Conservation (phyloP, 2,797 vertebrate genomes). For the Cichlasoma orientale region DNA sequence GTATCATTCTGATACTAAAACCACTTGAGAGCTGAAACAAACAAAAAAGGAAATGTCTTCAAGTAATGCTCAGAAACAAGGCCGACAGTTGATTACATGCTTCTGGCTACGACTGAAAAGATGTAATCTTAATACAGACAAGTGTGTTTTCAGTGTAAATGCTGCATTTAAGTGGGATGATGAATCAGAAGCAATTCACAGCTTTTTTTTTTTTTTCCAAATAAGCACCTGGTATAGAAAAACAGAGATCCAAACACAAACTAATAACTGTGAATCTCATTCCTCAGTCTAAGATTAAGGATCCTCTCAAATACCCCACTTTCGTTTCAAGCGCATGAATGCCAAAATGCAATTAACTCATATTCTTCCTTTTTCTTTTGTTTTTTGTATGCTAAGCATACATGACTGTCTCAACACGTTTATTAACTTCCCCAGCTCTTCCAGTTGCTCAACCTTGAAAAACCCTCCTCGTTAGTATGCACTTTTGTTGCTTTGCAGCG, state of each 20-base stretch:
- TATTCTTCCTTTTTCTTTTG: conserved; percentile 58
- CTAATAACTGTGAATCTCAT: conserved; percentile 2
- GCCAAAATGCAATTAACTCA: conserved; percentile 64
- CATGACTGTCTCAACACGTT: conserved; percentile 45
- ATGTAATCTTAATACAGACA: conserved; percentile 30
- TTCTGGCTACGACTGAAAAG: conserved; percentile 13
- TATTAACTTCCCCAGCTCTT: conserved; percentile 39
- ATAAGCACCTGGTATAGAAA: conserved; percentile 16
- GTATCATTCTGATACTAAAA: conserved; percentile 21
- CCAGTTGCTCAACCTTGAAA: conserved; percentile 38
- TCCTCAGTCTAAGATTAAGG: conserved; percentile 14
- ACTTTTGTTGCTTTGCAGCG: conserved; percentile 35
- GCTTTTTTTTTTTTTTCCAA: background rate
- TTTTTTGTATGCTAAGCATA: conserved; percentile 31
- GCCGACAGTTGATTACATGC: conserved; percentile 35
- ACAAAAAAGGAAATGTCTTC: background rate
- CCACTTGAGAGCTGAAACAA: conserved; percentile 30
- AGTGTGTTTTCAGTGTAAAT: conserved; percentile 32
- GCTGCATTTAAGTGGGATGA: conserved; percentile 27
- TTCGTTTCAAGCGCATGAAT: conserved; percentile 32
- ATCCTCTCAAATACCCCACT: conserved; percentile 38
- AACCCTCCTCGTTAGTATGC: conserved; percentile 54
- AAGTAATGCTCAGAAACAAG: conserved; percentile 8
- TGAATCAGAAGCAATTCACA: conserved; percentile 48
- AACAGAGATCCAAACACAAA: conserved; percentile 26